Percentiles rank a stretch among this genome's conserved stretches.
Conservation (phyloP, 2,888 invertebrate species). For the Drosophila prostipennis region DNA sequence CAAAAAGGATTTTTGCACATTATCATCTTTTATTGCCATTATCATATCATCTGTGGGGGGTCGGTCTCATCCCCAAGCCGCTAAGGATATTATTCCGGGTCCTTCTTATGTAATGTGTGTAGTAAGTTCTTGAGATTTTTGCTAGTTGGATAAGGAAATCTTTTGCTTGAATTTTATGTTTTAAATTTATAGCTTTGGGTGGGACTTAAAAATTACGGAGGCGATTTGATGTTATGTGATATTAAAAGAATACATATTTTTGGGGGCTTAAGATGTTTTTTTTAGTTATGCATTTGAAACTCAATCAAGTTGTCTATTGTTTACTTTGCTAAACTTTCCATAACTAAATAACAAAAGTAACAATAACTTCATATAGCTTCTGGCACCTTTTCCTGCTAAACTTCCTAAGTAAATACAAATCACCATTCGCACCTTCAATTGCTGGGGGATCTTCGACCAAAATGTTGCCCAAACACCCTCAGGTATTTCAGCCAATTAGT, state of each 20-base stretch:
- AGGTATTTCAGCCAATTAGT: constrained; percentile 83
- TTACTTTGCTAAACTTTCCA: background rate
- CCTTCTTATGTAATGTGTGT: constrained; percentile 51
- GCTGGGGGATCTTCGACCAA: constrained; percentile 7
- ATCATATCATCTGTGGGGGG: constrained; percentile 59
- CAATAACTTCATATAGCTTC: too few relatives aligned
- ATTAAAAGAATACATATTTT: background rate
- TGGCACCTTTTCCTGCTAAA: constrained; percentile 3
- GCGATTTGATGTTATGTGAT: background rate
- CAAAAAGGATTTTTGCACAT: constrained; percentile 74
- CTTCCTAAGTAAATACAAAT: constrained; percentile 35
- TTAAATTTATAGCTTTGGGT: constrained; percentile 22
- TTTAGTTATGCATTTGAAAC: too few relatives aligned
- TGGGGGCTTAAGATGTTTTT: background rate
- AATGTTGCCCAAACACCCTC: constrained; percentile 63
- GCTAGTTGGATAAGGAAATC: constrained; percentile 7
- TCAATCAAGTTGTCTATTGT: background rate
- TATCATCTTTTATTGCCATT: constrained; percentile 77
- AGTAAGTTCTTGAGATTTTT: constrained; percentile 54
- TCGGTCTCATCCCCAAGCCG: constrained; percentile 29
- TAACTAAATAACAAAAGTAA: background rate
- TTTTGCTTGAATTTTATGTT: constrained; percentile 15
- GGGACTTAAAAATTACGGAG: background rate
- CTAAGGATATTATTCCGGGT: constrained; percentile 36
- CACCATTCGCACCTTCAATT: constrained; percentile 29